Conservation (phyloP, 1,140 invertebrate species). For the Ceratina japonica region DNA sequence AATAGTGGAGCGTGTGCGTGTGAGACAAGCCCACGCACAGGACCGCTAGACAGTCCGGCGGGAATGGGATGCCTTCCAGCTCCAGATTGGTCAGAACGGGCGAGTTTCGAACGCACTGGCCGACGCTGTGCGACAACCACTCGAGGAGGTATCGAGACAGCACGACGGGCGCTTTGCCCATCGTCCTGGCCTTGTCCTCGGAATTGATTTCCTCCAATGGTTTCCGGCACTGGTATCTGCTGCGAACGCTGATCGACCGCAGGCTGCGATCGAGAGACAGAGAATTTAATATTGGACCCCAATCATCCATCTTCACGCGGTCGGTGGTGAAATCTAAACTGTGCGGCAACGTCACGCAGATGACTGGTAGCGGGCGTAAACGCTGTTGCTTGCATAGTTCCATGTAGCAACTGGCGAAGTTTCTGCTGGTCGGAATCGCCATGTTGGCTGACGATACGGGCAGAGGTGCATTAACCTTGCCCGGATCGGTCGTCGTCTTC, state of each 20-base stretch:
- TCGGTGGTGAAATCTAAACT: conserved; percentile 84
- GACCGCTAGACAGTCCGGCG: conserved; percentile 81
- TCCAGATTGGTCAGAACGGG: conserved; percentile 80
- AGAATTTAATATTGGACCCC: conserved; percentile 84
- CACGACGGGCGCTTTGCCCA: conserved; percentile 77
- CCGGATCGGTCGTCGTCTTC: conserved; percentile 15
- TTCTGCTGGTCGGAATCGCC: conserved; percentile 60
- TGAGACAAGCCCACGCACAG: conserved; percentile 79
- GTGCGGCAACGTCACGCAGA: conserved; percentile 73
- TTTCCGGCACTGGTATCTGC: conserved; percentile 69
- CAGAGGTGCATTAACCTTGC: conserved; percentile 33
- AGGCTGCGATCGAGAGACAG: conserved; percentile 83
- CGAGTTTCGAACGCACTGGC: conserved; percentile 81
- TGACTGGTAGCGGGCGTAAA: conserved; percentile 72
- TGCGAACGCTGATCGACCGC: conserved; percentile 70
- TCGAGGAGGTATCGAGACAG: conserved; percentile 79
- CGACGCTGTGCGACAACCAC: conserved; percentile 78
- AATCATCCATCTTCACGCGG: conserved; percentile 84
- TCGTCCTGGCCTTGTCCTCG: conserved; percentile 78
- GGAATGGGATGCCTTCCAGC: conserved; percentile 83
- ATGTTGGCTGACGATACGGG: conserved; percentile 42
- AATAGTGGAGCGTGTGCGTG: conserved; percentile 81
- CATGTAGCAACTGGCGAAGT: conserved; percentile 74
- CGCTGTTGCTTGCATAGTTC: conserved; percentile 74
- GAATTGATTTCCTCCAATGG: conserved; percentile 81